phyloP scores from a whole-genome alignment of 2,888 invertebrate genomes.

The Synanthedon vespiformis region DNA sequence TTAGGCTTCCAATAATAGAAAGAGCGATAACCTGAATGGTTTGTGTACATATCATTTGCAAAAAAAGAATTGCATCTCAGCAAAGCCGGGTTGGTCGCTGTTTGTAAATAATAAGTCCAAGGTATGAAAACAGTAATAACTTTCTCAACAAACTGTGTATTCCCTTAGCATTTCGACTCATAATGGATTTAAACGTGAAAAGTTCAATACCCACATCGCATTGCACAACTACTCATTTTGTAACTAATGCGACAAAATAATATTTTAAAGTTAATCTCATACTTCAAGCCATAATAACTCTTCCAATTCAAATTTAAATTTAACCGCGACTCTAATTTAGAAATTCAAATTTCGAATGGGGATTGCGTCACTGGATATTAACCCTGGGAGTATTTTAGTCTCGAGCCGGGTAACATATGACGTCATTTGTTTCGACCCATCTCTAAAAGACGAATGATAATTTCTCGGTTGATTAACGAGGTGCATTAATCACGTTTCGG shows the following conservation, averaged over 20 bases:
- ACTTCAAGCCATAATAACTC: slow-evolving; percentile 25
- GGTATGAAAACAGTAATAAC: no score
- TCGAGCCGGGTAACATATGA: slow-evolving; percentile 13
- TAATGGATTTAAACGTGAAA: no score
- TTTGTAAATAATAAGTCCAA: no score
- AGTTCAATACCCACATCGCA: no score
- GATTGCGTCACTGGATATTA: slow-evolving; percentile 31
- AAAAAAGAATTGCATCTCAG: no score
- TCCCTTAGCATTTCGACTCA: no score
- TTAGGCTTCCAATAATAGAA: no score
- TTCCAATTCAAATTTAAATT: slow-evolving; percentile 27
- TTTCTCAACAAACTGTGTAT: no score
- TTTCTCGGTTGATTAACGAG: slow-evolving; percentile 21
- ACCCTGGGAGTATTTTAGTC: slow-evolving; percentile 9
- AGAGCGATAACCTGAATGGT: no score
- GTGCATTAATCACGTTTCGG: slow-evolving; percentile 34
- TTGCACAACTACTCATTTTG: neutral
- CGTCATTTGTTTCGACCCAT: slow-evolving; percentile 30
- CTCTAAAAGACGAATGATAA: slow-evolving; percentile 26
- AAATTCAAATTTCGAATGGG: slow-evolving; percentile 4
- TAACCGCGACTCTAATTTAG: neutral
- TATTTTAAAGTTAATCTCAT: neutral
- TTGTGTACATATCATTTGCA: no score
- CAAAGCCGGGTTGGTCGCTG: no score
- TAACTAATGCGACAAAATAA: neutral